Conservation (phyloP, 53 echinoderm and acorn worm species). For the Hippasteria phrygiana region DNA sequence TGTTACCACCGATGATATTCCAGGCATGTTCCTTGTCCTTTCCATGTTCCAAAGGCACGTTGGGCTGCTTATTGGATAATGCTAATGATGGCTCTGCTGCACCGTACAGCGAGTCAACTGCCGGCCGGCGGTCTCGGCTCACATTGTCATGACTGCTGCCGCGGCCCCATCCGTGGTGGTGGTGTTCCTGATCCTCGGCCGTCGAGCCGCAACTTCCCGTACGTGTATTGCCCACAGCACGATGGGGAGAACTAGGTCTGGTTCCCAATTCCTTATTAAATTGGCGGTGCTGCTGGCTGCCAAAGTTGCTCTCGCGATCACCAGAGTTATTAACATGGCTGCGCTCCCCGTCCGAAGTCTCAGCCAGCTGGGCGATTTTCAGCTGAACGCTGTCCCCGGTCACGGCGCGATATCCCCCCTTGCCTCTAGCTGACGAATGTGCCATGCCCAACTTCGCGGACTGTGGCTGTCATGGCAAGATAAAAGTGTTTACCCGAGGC, state of each 20-base stretch:
- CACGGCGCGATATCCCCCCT: slow-evolving; percentile 56
- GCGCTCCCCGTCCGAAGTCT: slow-evolving; percentile 35
- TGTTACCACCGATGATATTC: slow-evolving; percentile 59
- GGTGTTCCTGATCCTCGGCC: not conserved
- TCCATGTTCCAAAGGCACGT: slow-evolving; percentile 24
- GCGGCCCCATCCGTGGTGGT: slow-evolving; percentile 12
- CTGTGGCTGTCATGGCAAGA: slow-evolving; percentile 51
- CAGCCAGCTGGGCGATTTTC: slow-evolving; percentile 34
- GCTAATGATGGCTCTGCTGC: slow-evolving; percentile 58
- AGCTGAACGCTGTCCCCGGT: slow-evolving; percentile 51
- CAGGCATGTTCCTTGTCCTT: slow-evolving; percentile 59
- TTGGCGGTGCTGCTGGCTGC: slow-evolving; percentile 15
- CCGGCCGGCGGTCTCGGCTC: slow-evolving; percentile 30
- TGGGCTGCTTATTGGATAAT: slow-evolving; percentile 70
- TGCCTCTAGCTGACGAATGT: slow-evolving; percentile 61
- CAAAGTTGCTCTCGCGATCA: slow-evolving; percentile 26
- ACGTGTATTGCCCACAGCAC: slow-evolving; percentile 54
- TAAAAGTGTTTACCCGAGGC: slow-evolving; percentile 37
- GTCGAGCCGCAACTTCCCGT: slow-evolving; percentile 53
- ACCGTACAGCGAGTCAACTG: slow-evolving; percentile 31
- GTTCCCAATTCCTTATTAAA: slow-evolving; percentile 60
- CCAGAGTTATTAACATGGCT: not conserved
- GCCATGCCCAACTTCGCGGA: slow-evolving; percentile 37
- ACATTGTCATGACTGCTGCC: slow-evolving; percentile 8
- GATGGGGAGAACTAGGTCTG: slow-evolving; percentile 24